Conservation (phyloP, 2,113 vertebrate genomes). For the Lepidothrix coronata region DNA sequence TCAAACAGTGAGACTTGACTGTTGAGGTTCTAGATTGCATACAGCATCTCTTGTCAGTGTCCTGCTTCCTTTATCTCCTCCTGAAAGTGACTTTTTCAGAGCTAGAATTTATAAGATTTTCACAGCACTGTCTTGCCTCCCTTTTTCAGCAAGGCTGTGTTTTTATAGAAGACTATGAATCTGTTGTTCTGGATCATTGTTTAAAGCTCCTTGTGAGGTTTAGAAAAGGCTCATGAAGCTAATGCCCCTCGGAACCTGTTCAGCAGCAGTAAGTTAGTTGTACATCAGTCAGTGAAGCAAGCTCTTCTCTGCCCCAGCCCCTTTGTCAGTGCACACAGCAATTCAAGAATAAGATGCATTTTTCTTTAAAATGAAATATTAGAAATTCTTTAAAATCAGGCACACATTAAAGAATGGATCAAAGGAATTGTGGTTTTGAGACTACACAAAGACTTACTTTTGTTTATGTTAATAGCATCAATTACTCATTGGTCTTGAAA, state of each 20-base stretch:
- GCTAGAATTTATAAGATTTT: not conserved
- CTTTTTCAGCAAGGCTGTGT: not conserved
- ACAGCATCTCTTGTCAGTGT: not conserved
- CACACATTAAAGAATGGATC: constrained; percentile 41
- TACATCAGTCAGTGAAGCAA: not conserved
- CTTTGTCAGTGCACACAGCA: not conserved
- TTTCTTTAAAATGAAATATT: constrained; percentile 60
- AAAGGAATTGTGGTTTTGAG: constrained; percentile 47
- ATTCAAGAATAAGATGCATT: constrained; percentile 44
- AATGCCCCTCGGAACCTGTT: not conserved
- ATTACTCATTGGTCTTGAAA: constrained; percentile 60
- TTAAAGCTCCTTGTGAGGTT: not conserved
- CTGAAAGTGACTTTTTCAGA: not conserved
- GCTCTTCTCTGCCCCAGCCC: not conserved
- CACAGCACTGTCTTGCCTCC: not conserved
- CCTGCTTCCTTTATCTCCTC: not conserved
- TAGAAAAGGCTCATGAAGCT: not conserved
- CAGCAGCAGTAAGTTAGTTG: not conserved
- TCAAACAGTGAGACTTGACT: not conserved
- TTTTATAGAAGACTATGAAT: not conserved
- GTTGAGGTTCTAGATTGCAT: not conserved
- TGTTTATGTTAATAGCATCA: constrained; percentile 49
- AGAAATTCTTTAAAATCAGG: constrained; percentile 57
- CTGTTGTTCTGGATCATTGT: constrained; percentile 14
- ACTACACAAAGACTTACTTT: constrained; percentile 46